Conservation (phyloP, 2,113 vertebrate genomes). For the Tichodroma muraria region DNA sequence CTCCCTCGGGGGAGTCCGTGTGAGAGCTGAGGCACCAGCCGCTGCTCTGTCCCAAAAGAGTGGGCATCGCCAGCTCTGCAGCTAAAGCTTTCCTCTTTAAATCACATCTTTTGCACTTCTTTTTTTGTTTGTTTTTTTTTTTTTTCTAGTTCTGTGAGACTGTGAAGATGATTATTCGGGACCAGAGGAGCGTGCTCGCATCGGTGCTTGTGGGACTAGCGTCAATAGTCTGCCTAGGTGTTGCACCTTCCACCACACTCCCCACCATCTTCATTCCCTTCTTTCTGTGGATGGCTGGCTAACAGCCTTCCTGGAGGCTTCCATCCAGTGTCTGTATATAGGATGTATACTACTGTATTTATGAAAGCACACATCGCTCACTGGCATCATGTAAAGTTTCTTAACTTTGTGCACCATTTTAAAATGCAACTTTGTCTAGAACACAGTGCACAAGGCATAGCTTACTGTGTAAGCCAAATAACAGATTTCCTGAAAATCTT, state of each 20-base stretch:
- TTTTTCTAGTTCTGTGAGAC: slow-evolving; percentile 80
- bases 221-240: slow-evolving; percentile 78
- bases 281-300: slow-evolving; percentile 91
- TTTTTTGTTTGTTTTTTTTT: background rate
- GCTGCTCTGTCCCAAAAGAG: background rate
- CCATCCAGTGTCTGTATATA: background rate
- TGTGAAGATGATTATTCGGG: slow-evolving; percentile 87
- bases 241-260: slow-evolving; percentile 80
- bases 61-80: background rate
- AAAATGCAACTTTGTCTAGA: background rate
- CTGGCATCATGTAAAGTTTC: background rate
- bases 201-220: slow-evolving; percentile 77
- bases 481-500: slow-evolving; percentile 57
- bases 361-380: slow-evolving; percentile 48
- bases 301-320: background rate
- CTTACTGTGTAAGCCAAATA: slow-evolving; percentile 72
- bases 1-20: no score
- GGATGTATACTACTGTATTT: slow-evolving; percentile 63
- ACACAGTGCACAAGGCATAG: slow-evolving; percentile 26
- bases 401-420: slow-evolving; percentile 33
- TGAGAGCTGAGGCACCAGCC: background rate
- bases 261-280: slow-evolving; percentile 86
- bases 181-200: slow-evolving; percentile 84
- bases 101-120: background rate
- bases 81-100: background rate